These are phyloP conservation scores for Paralichthys olivaceus DNA, from an alignment of 2,113 vertebrate species.

Conservation along the genomic window DNA sequence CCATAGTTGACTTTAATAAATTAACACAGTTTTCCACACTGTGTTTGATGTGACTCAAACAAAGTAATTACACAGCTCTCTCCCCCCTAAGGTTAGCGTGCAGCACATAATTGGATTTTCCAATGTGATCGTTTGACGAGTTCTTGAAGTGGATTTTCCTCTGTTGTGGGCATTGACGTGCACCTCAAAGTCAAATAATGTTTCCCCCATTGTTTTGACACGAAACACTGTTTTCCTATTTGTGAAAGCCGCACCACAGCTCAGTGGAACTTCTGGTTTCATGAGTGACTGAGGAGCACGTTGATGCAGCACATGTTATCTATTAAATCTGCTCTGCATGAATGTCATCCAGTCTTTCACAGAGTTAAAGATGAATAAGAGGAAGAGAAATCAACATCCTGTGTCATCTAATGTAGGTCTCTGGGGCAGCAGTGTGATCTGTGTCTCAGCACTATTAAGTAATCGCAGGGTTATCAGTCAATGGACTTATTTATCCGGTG, in stretches of 20 bases:
- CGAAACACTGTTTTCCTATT: constrained; percentile 40
- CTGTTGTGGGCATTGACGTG: constrained; percentile 57
- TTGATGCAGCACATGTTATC: neutral
- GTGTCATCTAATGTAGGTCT: constrained; percentile 28
- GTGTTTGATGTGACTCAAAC: constrained; percentile 60
- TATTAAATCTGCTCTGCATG: constrained; percentile 22
- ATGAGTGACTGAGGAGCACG: constrained; percentile 1
- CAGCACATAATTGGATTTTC: constrained; percentile 70
- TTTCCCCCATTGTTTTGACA: constrained; percentile 34
- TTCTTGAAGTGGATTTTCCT: constrained; percentile 57
- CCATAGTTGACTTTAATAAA: constrained; percentile 67
- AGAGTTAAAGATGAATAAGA: neutral
- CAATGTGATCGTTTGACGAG: constrained; percentile 42
- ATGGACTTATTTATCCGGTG: constrained; percentile 65
- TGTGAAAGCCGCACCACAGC: constrained; percentile 18
- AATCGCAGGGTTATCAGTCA: constrained; percentile 46
- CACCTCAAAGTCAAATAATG: constrained; percentile 59
- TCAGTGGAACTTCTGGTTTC: constrained; percentile 36
- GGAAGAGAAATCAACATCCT: constrained; percentile 2
- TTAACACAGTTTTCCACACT: constrained; percentile 62
- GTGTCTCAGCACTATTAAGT: constrained; percentile 23
- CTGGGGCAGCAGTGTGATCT: constrained; percentile 18
- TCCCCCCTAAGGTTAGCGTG: constrained; percentile 33
- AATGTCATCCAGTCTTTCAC: neutral
- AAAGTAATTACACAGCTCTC: constrained; percentile 45